These are phyloP conservation scores for Nylanderia fulva DNA, from an alignment of 1,140 invertebrate genomes.

Conservation along the genomic window DNA sequence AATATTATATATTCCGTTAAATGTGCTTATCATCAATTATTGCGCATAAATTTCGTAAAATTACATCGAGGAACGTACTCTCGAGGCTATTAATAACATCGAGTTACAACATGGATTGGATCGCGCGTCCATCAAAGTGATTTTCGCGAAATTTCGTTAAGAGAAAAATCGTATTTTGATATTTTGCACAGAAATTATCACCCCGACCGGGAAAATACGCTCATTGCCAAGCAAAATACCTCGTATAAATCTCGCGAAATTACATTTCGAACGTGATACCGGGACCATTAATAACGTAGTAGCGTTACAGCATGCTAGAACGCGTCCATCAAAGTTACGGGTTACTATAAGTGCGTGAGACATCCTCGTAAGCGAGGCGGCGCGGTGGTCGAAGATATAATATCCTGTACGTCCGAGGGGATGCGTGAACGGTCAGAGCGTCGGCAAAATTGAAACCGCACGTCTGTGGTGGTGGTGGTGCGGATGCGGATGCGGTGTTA, in stretches of 20 bases:
- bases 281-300: slow-evolving; percentile 42
- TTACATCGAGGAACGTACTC: not conserved
- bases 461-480: not conserved
- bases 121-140: not conserved
- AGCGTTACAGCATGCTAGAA: slow-evolving; percentile 25
- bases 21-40: not conserved
- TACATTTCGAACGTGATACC: slow-evolving; percentile 30
- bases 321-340: slow-evolving; percentile 41
- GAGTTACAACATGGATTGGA: not conserved
- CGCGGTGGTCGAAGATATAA: slow-evolving; percentile 26
- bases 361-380: slow-evolving; percentile 26
- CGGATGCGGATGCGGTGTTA: not conserved
- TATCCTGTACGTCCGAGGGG: slow-evolving; percentile 26
- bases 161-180: not conserved
- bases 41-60: not conserved
- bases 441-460: slow-evolving; percentile 65
- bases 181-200: not conserved
- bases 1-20: no score
- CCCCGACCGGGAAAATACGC: not conserved
- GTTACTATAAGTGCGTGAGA: slow-evolving; percentile 42
- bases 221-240: slow-evolving; percentile 11
- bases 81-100: not conserved
- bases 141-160: not conserved
- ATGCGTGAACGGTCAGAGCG: slow-evolving; percentile 47
- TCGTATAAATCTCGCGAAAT: slow-evolving; percentile 44